Base-by-base conservation (phyloP, 2,888 invertebrate species). In the Calameuta idolon region DNA sequence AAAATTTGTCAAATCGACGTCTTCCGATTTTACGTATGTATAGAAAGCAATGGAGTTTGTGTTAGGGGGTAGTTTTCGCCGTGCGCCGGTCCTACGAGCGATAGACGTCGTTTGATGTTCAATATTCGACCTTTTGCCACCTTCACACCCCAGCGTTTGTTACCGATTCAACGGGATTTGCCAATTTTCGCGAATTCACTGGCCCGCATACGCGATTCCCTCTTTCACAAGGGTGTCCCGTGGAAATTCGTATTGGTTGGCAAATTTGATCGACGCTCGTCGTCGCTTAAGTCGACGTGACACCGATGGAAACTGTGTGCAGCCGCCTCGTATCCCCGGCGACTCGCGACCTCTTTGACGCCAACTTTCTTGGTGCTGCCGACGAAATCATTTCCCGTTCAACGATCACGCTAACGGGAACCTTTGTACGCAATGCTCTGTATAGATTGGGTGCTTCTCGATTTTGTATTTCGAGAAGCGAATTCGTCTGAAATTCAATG, bases 91-190 rank as follows among this genome's bases (percentile, higher is more conserved):
- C 40, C 40, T 15, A 77, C 77, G 79, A 79, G 76, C 77, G 81
- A 76, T 74, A 81, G 79, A 81, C 84, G 81, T 77, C 84, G 82
- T 84, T 85, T 84, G 85, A 85, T 85, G 83, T 84, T 79, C 83
- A 80, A 55, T 55, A 55, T 55, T 55, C 55, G 55, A 23, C 55
- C 55, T 23, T 55, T 55, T 23, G 4, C 55, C 23, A 55, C 55
- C 23, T 55, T 55, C 15, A 2, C 23, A 23, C 55, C 9, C 55
- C 55, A 23, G 55, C 23, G 23, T 55, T 15, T 23, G 55, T 55
- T 55, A 55, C 9, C 23, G 55, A 55, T 23, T 55, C 55, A 23
- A 23, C 23, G 23, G 55, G 55, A 15, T 55, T 55, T 55, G 55
- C 55, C 55, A 55, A 55, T 55, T 23, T 9, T 23, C 23, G 55